Evolutionary conservation across 2,888 invertebrate genomes (phyloP), one percentile per base, ranked within the genome.

Genomic region (Toxonevra muliebris): DNA sequence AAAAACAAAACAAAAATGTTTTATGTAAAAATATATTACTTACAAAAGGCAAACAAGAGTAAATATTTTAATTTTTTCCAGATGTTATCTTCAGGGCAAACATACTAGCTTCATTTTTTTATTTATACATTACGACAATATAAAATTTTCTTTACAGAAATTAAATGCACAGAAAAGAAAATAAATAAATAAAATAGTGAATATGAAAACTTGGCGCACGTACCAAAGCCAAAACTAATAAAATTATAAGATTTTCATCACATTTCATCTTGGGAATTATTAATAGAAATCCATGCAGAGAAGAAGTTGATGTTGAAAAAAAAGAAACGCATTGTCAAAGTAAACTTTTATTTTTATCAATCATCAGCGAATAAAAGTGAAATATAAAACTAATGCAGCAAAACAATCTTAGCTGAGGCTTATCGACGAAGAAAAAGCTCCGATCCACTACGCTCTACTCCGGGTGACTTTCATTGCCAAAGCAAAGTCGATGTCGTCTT

Each of bases 231-330:
- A 19, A 55, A 45, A 45, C 45, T 63, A 63, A 63, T 63, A 55
- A 63, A 63, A 63, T 63, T 63, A n/a, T 55, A 55, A 63, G 54
- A 63, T 63, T 55, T 63, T 41, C 55, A 63, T 63, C 55, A 13
- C 45, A 43, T 55, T 43, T 53, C 48, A 48, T 5, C 48, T n/a
- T 4, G 48, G 40, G 30, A 57, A 57, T 57, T 57, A 57, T 57
- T 57, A 57, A 57, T 53, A 53, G 30, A 57, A 57, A 20, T 57
- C 57, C 30, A 3, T 57, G 54, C 19, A 17, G 54, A 19, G n/a
- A 13, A n/a, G 48, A 48, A 11, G 13, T 12, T 48, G 48, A n/a
- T 48, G 13, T 48, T 12, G 48, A 5, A n/a, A n/a, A n/a, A 4
- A n/a, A 11, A 13, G 11, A 48, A n/a, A n/a, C n/a, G n/a, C n/a